Percentiles rank a stretch among this genome's conserved stretches.
Evolutionary conservation across 2,113 vertebrate species (phyloP).

Genomic region (Sardina pilchardus): DNA sequence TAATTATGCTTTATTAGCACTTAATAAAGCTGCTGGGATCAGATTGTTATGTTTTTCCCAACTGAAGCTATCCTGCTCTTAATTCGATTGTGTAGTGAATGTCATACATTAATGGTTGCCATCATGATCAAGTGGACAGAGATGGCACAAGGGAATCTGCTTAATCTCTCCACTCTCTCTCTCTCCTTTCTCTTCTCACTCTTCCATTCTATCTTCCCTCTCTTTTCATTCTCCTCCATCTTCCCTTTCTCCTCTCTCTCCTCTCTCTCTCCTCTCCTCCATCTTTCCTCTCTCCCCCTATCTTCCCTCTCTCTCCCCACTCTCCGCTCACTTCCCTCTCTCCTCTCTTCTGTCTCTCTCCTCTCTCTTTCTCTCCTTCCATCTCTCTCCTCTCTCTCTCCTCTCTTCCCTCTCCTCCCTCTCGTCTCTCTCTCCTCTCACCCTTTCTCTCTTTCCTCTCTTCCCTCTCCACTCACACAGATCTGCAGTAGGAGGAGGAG

Average conservation of each 20-base stretch:
- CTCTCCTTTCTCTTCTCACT: neutral
- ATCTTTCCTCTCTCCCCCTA: neutral
- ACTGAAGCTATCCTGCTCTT: neutral
- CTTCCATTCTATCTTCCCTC: too few relatives aligned
- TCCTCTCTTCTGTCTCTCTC: neutral
- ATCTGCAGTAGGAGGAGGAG: slow-evolving; percentile 79
- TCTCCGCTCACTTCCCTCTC: neutral
- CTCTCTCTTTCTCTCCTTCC: neutral
- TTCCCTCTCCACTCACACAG: slow-evolving; percentile 57
- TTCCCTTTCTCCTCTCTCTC: neutral
- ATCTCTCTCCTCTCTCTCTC: neutral
- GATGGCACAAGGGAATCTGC: too few relatives aligned
- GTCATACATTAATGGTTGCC: too few relatives aligned
- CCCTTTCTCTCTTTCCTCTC: neutral
- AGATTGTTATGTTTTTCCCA: too few relatives aligned
- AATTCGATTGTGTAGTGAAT: neutral
- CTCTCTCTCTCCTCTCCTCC: neutral
- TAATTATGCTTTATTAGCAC: too few relatives aligned
- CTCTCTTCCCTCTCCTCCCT: neutral
- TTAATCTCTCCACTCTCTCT: too few relatives aligned
- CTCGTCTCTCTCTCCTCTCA: neutral
- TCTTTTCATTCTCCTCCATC: too few relatives aligned
- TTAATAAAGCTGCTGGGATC: too few relatives aligned
- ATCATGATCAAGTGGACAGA: too few relatives aligned
- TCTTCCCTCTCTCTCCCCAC: neutral